Percentiles rank a stretch among this genome's conserved stretches.
These are phyloP conservation scores for Drosophila lini DNA, from an alignment of 1,140 invertebrate genomes.

Conservation along the genomic window DNA sequence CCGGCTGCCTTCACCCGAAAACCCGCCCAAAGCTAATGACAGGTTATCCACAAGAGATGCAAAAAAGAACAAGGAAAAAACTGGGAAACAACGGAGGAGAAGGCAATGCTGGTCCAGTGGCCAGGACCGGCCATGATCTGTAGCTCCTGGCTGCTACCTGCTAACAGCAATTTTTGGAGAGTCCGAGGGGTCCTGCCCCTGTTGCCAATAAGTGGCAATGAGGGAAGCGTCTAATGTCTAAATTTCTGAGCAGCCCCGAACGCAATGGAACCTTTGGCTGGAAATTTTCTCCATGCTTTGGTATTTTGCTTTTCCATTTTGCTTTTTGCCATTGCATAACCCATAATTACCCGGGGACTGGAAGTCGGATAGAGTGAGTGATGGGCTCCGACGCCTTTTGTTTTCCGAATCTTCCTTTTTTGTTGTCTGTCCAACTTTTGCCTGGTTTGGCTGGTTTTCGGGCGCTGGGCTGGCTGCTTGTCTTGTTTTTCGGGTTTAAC, in stretches of 20 bases:
- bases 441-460: slow-evolving; percentile 50
- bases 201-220: slow-evolving; percentile 78
- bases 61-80: slow-evolving; percentile 37
- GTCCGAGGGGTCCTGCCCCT: slow-evolving; percentile 24
- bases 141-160: slow-evolving; percentile 64
- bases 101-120: slow-evolving; percentile 36
- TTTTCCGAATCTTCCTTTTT: slow-evolving; percentile 37
- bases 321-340: slow-evolving; percentile 73
- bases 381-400: slow-evolving; percentile 73
- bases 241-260: slow-evolving; percentile 61
- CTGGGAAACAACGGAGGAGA: neutral
- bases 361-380: slow-evolving; percentile 51
- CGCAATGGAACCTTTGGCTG: slow-evolving; percentile 40
- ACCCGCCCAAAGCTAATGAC: slow-evolving; percentile 68
- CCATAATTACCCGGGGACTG: slow-evolving; percentile 49
- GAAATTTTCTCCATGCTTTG: slow-evolving; percentile 25
- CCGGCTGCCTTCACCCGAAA: slow-evolving; percentile 36
- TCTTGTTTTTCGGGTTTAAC: slow-evolving; percentile 83
- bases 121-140: slow-evolving; percentile 63
- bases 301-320: slow-evolving; percentile 45
- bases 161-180: slow-evolving; percentile 60
- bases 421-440: slow-evolving; percentile 8
- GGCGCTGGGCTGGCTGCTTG: slow-evolving; percentile 50
- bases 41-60: slow-evolving; percentile 76
- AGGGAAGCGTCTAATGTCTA: slow-evolving; percentile 75